Evolutionary conservation across 2,113 vertebrate species (phyloP), one percentile per base, ranked within the genome.

Genomic region (Stigmatopora nigra): DNA sequence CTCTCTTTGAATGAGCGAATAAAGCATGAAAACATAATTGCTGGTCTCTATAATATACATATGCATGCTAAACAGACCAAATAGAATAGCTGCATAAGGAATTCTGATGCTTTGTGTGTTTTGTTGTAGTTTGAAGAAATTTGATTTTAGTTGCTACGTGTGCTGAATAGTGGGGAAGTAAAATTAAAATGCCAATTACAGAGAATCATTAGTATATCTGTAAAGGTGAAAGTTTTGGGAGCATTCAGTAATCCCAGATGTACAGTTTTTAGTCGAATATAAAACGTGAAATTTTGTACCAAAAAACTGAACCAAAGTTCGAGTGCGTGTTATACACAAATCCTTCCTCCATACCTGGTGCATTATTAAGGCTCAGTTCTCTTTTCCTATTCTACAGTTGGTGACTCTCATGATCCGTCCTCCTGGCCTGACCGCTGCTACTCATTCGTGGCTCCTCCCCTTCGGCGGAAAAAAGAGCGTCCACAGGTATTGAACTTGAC

Each of bases 401-500:
- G 88, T 66, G 90, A 77, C 67, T 79, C 71, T 2, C 52, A 85
- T 60, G 70, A 86, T 78, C 91, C 88, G 88, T 88, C 75, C 66
- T 89, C 78, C 25, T 77, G 44, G 64, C 9, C 58, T 56, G 73
- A 4, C 62, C 71, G 72, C 47, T 84, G 70, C 3, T 73, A 81
- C 70, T 72, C 66, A 7, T 45, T 66, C 7, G 70, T 71, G 0
- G 78, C 64, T 2, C 87, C 88, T 58, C 86, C 91, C 46, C 70
- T 99, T 67, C 88, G 96, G 20, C 91, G 92, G 64, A 93, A 93
- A 76, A 95, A 93, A 82, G 92, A 94, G 63, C 92, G 92, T 1
- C 96, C 96, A n/a, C 91, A 92, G 77, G 83, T 96, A 82, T 82
- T 98, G 78, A 94, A 97, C 71, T 84, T 99, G 72, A 91, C 83